A percentile compares a stretch with the other conserved stretches of the same genome.
Evolutionary conservation across 1,140 invertebrate genomes (phyloP).

Genomic region (Potamilus streckersoni): DNA sequence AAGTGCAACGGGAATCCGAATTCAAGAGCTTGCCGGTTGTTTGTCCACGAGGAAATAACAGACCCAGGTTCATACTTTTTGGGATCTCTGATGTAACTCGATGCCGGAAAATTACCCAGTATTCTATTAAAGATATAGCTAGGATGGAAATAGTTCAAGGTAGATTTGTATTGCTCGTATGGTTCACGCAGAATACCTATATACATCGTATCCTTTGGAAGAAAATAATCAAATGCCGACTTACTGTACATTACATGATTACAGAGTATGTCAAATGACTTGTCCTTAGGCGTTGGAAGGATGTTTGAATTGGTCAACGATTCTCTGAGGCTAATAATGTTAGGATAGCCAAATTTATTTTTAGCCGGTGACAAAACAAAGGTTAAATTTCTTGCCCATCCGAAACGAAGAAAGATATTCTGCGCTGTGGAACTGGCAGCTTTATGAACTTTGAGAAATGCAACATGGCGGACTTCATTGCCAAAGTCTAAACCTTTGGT

Average conservation of each 20-base stretch:
- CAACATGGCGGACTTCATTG: slow-evolving; percentile 26
- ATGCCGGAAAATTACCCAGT: slow-evolving; percentile 21
- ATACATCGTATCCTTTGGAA: slow-evolving; percentile 37
- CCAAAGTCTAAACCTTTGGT: not conserved
- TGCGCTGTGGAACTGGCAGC: slow-evolving; percentile 43
- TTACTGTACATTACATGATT: slow-evolving; percentile 42
- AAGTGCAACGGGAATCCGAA: slow-evolving; percentile 28
- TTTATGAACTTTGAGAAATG: slow-evolving; percentile 51
- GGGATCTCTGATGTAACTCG: slow-evolving; percentile 32
- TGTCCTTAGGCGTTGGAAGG: not conserved
- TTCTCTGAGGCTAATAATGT: slow-evolving; percentile 5
- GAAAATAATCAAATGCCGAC: slow-evolving; percentile 1
- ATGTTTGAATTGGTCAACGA: slow-evolving; percentile 14
- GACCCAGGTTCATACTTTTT: slow-evolving; percentile 24
- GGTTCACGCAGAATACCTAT: slow-evolving; percentile 45
- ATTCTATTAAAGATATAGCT: slow-evolving; percentile 15
- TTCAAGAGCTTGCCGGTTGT: slow-evolving; percentile 44
- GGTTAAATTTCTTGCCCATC: slow-evolving; percentile 26
- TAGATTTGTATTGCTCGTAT: slow-evolving; percentile 40
- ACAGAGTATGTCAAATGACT: slow-evolving; percentile 36
- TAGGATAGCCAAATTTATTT: slow-evolving; percentile 23
- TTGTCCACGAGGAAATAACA: slow-evolving; percentile 13
- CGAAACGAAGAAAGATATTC: slow-evolving; percentile 42
- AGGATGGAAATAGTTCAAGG: slow-evolving; percentile 34
- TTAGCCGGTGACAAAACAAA: slow-evolving; percentile 33